Base-by-base conservation (phyloP, 1,140 invertebrate genomes). In the Magallana angulata region DNA sequence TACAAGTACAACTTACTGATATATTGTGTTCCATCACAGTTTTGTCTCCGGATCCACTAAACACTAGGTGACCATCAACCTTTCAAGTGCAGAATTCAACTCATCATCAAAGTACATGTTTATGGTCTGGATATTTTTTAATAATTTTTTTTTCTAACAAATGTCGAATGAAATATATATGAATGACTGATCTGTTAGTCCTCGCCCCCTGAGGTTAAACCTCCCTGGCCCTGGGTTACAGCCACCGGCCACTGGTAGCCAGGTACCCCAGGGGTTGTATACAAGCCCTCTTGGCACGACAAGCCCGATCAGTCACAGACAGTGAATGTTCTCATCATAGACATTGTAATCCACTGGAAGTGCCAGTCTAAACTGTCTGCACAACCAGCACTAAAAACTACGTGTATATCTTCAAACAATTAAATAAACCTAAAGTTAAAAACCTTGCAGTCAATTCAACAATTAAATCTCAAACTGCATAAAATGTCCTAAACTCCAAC, bases 31-130 rank as follows among this genome's bases (percentile, higher is more conserved):
- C 89, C 60, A 92, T 85, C 7, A 92, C 91, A 18, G 89, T 92
- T 59, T 89, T 89, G 81, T 92, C 92, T 11, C 90, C 91, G 76
- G 92, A 92, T 36, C 92, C 91, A 89, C 92, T 92, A 81, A 88
- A 90, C 24, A 92, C 88, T 18, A 89, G 30, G 59, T 90, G 85
- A 56, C 86, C 89, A 71, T 84, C 76, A 18, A 91, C 90, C 91
- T 92, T 76, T 80, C 30, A 85, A 90, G 18, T 83, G 84, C 48
- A 81, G 18, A 82, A 8, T 60, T 84, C 16, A 56, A 4, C 9
- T 56, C 36, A 16, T 16, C 18, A 64, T 16, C 0, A 14, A 64
- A 64, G 62, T 18, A 16, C 62, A 64, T 16, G 14, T 18, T 18
- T 64, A 18, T 16, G 62, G 36, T 48, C 36, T 5, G 36, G 36